Conservation (phyloP, 2,888 invertebrate genomes). For the Autographa pulchrina region DNA sequence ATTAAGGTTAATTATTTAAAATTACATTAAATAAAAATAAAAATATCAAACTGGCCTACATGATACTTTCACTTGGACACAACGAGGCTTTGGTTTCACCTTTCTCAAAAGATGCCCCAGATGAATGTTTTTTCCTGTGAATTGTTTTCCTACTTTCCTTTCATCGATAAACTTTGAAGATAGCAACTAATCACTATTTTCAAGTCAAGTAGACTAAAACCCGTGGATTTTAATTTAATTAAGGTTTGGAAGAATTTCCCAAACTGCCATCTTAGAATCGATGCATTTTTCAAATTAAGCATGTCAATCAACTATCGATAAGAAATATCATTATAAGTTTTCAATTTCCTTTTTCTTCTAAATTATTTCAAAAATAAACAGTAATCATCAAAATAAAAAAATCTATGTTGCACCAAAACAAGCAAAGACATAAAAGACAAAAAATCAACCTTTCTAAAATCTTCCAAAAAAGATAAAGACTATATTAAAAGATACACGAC, state of each 20-base stretch:
- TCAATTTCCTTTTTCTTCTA: no score
- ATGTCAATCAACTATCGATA: no score
- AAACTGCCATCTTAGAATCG: no score
- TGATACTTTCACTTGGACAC: conserved; percentile 43
- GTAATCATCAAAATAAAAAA: not conserved
- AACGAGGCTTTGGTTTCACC: conserved; percentile 22
- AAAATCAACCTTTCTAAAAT: not conserved
- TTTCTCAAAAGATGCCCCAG: conserved; percentile 33
- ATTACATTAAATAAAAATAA: conserved; percentile 43
- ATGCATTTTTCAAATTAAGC: no score
- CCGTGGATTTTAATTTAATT: no score
- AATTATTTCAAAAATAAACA: no score
- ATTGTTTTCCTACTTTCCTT: not conserved
- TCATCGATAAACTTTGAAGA: not conserved
- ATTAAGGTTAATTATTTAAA: conserved; percentile 58
- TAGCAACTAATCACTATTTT: not conserved
- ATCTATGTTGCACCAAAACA: not conserved
- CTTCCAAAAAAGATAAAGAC: not conserved
- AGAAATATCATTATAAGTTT: no score
- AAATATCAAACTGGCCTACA: conserved; percentile 39
- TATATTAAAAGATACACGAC: conserved; percentile 3
- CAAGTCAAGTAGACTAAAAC: not conserved
- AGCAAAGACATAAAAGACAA: not conserved
- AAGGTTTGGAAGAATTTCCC: no score
- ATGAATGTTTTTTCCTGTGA: not conserved